Evolutionary conservation across 2,113 vertebrate species (phyloP).

Genomic region (Megaceryle torquata): DNA sequence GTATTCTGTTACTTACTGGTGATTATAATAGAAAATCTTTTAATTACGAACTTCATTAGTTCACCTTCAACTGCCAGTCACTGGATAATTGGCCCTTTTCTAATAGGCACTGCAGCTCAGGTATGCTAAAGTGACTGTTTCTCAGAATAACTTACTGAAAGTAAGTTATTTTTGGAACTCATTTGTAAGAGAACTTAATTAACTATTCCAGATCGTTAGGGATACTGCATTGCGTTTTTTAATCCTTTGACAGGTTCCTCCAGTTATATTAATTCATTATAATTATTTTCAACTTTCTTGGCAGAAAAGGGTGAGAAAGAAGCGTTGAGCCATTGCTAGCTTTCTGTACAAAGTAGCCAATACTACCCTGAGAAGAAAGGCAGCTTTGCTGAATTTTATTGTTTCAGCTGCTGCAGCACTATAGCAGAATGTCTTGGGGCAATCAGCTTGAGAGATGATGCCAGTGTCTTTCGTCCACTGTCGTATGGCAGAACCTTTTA

Average conservation of each 20-base stretch:
- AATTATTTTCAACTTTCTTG: slow-evolving; percentile 62
- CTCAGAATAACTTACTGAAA: slow-evolving; percentile 54
- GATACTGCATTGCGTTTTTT: slow-evolving; percentile 49
- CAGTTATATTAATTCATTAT: slow-evolving; percentile 61
- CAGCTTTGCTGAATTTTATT: slow-evolving; percentile 47
- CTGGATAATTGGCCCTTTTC: slow-evolving; percentile 47
- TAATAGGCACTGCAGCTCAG: slow-evolving; percentile 44
- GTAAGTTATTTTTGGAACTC: slow-evolving; percentile 60
- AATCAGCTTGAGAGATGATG: neutral
- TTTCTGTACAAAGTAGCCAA: neutral
- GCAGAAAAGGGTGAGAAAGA: slow-evolving; percentile 52
- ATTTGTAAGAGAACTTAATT: slow-evolving; percentile 60
- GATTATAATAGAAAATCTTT: slow-evolving; percentile 60
- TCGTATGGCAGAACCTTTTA: neutral
- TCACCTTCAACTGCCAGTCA: slow-evolving; percentile 64
- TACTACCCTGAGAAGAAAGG: slow-evolving; percentile 22
- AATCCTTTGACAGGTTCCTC: slow-evolving; percentile 54
- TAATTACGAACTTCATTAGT: slow-evolving; percentile 64
- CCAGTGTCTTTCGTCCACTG: neutral
- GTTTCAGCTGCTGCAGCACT: slow-evolving; percentile 2
- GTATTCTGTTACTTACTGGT: slow-evolving; percentile 37
- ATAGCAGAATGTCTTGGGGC: neutral
- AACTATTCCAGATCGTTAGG: slow-evolving; percentile 56
- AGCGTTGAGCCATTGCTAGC: slow-evolving; percentile 9
- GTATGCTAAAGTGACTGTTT: slow-evolving; percentile 42